Evolutionary conservation across 1,140 invertebrate species (phyloP), one percentile per base, ranked within the genome.

Genomic region (Aradophagus sp.): DNA sequence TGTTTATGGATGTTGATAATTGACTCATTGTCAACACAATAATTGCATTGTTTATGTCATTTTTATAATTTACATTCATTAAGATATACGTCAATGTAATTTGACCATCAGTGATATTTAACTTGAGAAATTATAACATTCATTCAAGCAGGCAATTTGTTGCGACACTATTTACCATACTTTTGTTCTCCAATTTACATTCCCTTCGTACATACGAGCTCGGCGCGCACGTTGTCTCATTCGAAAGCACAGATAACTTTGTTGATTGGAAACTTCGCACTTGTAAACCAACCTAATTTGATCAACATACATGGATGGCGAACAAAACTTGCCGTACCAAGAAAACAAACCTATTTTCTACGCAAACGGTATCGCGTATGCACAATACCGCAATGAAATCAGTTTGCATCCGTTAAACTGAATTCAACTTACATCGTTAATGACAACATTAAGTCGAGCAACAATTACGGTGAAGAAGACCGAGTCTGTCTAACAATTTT

Each of bases 391-490:
- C 55, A 53, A 69, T 45, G 55, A 62, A 74, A 65, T 74, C 55
- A 69, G 69, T 73, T 73, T 65, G 53, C 41, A 61, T 41, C 36
- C 36, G 55, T 35, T 48, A 53, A 69, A 66, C 52, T 32, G 61
- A 69, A 45, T 65, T 59, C 48, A 38, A 55, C 47, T 53, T 53
- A 36, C 53, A 34, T 41, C 53, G 13, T 35, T 65, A 73, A 73
- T 56, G 61, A 61, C 63, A 61, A 44, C 48, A 65, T 73, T 73
- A 73, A 53, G 59, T 67, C 55, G 53, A 31, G 42, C 61, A 59
- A 65, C 56, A 68, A 73, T 68, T 73, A 68, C 63, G 26, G 0
- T 4, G 62, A 62, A 62, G 69, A 67, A 73, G 62, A n/a, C 41
- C 41, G 31, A 55, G 44, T 66, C 20, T 41, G 34, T 32, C 52